phyloP scores from a whole-genome alignment of 2,888 invertebrate genomes.

The Eumacrocentrus americanus region DNA sequence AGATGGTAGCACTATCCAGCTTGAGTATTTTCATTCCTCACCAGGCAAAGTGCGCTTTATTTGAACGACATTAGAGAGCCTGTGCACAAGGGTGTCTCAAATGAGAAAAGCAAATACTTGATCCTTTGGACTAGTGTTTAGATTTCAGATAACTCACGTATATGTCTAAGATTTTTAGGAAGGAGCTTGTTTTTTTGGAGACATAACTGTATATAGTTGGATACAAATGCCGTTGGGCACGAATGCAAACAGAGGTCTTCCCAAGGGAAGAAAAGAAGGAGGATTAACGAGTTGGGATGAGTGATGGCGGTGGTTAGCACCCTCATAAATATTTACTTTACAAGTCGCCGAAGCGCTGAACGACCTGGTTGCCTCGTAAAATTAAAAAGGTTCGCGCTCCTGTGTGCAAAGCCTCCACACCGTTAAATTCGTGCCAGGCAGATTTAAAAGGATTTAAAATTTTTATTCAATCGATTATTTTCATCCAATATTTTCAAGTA shows the following conservation, averaged over 20 bases:
- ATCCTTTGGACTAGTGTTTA: not conserved
- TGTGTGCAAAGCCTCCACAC: constrained; percentile 22
- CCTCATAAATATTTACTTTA: constrained; percentile 57
- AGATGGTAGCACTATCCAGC: constrained; percentile 7
- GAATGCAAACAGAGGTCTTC: constrained; percentile 8
- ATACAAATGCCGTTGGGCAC: not conserved
- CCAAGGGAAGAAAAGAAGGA: not conserved
- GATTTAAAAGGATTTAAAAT: too few relatives aligned
- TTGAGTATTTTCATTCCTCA: too few relatives aligned
- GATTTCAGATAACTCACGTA: constrained; percentile 1
- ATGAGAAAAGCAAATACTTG: not conserved
- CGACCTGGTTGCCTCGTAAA: constrained; percentile 40
- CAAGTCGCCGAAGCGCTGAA: constrained; percentile 41
- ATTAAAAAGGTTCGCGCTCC: constrained; percentile 46
- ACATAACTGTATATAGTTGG: not conserved
- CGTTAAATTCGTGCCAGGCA: constrained; percentile 19
- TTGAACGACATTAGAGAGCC: too few relatives aligned
- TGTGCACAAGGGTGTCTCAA: too few relatives aligned
- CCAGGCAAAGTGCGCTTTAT: too few relatives aligned
- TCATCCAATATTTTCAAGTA: too few relatives aligned
- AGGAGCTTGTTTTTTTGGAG: not conserved
- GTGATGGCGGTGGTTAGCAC: constrained; percentile 56
- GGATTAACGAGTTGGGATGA: constrained; percentile 48
- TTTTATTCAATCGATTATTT: constrained; percentile 1
- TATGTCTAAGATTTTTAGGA: not conserved